phyloP scores from a whole-genome alignment of 2,797 vertebrate genomes.

The Argya squamiceps region DNA sequence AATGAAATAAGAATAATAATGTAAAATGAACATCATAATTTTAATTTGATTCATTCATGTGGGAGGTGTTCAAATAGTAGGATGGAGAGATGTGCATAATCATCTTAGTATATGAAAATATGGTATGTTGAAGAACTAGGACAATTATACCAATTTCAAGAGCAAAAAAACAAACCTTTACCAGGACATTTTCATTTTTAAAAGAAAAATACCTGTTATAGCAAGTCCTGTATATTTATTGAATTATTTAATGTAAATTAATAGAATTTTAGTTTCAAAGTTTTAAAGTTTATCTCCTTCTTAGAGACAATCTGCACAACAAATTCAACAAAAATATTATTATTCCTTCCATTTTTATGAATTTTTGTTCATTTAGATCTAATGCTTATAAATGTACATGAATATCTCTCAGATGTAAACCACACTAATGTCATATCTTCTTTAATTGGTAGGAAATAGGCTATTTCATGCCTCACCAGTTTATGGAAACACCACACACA shows the following conservation, averaged over 20 bases:
- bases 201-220: neutral
- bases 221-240: neutral
- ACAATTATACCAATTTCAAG: neutral
- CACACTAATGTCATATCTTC: neutral
- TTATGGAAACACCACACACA: neutral
- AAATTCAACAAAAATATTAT: neutral
- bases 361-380: neutral
- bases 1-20: neutral
- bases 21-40: slow-evolving; percentile 1
- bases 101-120: neutral
- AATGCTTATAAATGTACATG: neutral
- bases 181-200: neutral
- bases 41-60: slow-evolving; percentile 15
- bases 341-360: neutral
- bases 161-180: neutral
- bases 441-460: neutral
- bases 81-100: neutral
- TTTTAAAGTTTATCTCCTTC: neutral
- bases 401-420: neutral
- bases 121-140: neutral
- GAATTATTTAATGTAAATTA: neutral
- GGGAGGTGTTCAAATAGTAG: neutral
- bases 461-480: neutral
- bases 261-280: neutral
- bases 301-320: neutral